Evolutionary conservation across 2,113 vertebrate genomes (phyloP).

Genomic region (Austrofundulus limnaeus): DNA sequence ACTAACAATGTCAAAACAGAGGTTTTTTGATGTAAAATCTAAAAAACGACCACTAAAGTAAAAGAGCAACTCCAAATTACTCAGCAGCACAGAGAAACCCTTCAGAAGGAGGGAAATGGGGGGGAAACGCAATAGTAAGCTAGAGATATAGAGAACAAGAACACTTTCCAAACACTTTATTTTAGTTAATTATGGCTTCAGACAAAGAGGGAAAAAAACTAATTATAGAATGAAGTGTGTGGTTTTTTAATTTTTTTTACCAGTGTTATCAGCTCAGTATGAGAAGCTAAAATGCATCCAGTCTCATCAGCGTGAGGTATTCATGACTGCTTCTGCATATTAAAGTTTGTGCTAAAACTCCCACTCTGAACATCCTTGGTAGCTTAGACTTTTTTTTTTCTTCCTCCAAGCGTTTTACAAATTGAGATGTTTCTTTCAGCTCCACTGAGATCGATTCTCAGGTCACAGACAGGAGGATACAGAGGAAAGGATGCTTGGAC

Average conservation of each 20-base stretch:
- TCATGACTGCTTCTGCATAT: neutral
- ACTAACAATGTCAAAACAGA: no score
- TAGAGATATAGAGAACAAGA: neutral
- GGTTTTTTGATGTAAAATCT: no score
- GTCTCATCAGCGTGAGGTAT: neutral
- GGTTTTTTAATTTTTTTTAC: neutral
- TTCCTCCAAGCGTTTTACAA: neutral
- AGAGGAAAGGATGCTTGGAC: neutral
- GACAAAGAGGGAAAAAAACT: neutral
- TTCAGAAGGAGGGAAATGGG: no score
- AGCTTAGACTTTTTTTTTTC: neutral
- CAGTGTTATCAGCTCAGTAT: conserved; percentile 4
- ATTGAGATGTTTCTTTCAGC: neutral
- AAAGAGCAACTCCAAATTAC: neutral
- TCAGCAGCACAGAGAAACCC: neutral
- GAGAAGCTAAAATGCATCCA: neutral
- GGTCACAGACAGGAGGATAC: neutral
- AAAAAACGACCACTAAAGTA: neutral
- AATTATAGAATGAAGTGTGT: neutral
- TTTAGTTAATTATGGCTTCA: neutral
- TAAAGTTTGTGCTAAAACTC: neutral
- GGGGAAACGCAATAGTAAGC: no score
- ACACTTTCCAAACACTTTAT: neutral
- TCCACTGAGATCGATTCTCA: neutral
- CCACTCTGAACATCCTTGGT: no score